Base-by-base conservation (phyloP, 2,797 vertebrate species). In the Hephaestus fuliginosus region DNA sequence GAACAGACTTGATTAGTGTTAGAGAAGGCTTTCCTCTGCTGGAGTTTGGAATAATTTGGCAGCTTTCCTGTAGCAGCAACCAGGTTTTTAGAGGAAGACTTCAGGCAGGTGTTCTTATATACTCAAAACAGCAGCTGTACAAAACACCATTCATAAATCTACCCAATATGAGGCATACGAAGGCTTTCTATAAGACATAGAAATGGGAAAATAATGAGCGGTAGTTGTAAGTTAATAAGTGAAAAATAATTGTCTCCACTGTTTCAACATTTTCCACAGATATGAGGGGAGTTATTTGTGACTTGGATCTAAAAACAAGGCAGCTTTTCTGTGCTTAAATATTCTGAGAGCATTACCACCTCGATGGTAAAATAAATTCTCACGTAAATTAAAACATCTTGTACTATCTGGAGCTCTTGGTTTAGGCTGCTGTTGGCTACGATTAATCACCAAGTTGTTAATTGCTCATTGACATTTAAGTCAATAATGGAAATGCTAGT, bases 381-480 rank as follows among this genome's bases (percentile, higher is more conserved):
- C 10, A 41, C 51, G 22, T 15, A 56, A 18, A 15, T 25, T 44
- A 7, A 67, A 28, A 10, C 39, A 70, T 46, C 5, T 66, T 14
- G 17, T 18, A n/a, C 9, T 43, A 14, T 53, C 10, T 22, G 9
- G 10, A 61, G n/a, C 33, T 28, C 3, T 49, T 52, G 15, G 7
- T 70, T 74, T n/a, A 49, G 10, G 11, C 44, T 14, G 30, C 14
- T 61, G 5, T 28, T 43, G n/a, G 10, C 36, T 44, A 4, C 22
- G 67, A 64, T 75, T 71, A 36, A 76, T 80, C 43, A 39, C 7
- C 39, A 44, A 7, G 18, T 28, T 1, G 2, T 64, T 63, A 77
- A 77, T 41, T 82, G 43, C 73, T 80, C 56, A 77, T 76, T 61
- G 78, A 72, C 51, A 73, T 58, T 56, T 63, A 69, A 74, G 41